Percentiles rank a stretch among this genome's conserved stretches.
These are phyloP conservation scores for Eumaeus atala DNA, from an alignment of 1,140 invertebrate species.

Conservation along the genomic window DNA sequence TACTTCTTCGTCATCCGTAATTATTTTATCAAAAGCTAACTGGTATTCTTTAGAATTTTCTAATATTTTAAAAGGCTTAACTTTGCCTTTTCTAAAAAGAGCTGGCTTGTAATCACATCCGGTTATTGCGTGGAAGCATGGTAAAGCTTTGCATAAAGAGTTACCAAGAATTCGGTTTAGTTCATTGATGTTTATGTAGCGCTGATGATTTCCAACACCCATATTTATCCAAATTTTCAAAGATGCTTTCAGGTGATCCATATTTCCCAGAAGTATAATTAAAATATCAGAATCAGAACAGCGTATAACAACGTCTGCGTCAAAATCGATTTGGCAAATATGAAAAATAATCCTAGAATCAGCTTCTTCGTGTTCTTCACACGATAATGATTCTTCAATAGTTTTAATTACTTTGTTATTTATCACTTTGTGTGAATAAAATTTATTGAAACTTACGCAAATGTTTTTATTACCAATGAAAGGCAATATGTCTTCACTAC, in stretches of 20 bases:
- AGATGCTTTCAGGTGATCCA: constrained; percentile 19
- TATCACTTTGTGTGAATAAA: constrained; percentile 2
- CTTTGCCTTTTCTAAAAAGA: no score
- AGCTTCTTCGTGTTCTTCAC: constrained; percentile 39
- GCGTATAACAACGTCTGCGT: constrained; percentile 26
- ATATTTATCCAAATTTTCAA: constrained; percentile 24
- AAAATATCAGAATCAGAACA: constrained; percentile 32
- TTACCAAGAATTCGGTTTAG: no score
- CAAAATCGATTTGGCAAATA: constrained; percentile 29
- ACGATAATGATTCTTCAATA: constrained; percentile 19
- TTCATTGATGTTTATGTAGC: constrained; percentile 21
- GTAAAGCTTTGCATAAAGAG: no score
- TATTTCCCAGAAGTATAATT: constrained; percentile 34
- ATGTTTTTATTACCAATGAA: constrained; percentile 4
- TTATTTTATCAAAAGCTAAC: constrained; percentile 13
- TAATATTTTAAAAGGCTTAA: no score
- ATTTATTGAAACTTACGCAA: neutral
- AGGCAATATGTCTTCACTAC: neutral
- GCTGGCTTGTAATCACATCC: no score
- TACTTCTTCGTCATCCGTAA: constrained; percentile 15
- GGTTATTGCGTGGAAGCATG: no score
- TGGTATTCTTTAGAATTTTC: constrained; percentile 17
- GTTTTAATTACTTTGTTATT: constrained; percentile 22
- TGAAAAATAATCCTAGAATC: constrained; percentile 41
- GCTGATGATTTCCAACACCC: constrained; percentile 20